phyloP scores from a whole-genome alignment of 1,140 invertebrate genomes.

The Elymnias hypermnestra region DNA sequence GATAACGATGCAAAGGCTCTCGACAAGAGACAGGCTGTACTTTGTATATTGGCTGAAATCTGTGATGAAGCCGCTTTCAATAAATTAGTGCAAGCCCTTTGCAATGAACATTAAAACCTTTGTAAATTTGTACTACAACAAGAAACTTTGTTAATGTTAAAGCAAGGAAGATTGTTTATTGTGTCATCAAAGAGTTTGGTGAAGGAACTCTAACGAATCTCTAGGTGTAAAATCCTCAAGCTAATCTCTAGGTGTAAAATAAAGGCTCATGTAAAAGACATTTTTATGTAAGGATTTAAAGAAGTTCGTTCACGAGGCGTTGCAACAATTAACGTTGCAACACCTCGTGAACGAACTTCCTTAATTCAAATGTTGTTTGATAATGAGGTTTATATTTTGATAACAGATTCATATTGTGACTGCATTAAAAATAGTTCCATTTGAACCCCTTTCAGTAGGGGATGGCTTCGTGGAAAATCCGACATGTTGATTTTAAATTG shows the following conservation, averaged over 20 bases:
- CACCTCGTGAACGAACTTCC: no score
- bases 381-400: no score
- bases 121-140: conserved; percentile 94
- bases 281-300: conserved; percentile 35
- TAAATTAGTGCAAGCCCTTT: conserved; percentile 98
- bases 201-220: conserved; percentile 96
- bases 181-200: conserved; percentile 90
- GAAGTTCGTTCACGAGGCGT: no score
- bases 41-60: conserved; percentile 98
- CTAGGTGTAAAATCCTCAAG: conserved; percentile 85
- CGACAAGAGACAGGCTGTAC: conserved; percentile 97
- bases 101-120: conserved; percentile 97
- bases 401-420: no score
- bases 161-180: conserved; percentile 97
- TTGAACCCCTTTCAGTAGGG: no score
- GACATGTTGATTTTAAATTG: no score
- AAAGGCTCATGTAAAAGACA: conserved; percentile 58
- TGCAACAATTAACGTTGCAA: no score
- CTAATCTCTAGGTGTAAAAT: conserved; percentile 66
- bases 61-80: conserved; percentile 98
- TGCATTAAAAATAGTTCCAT: no score
- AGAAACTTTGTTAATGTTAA: conserved; percentile 99
- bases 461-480: no score
- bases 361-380: no score
- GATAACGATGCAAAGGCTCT: conserved; percentile 97